A percentile compares a stretch with the other conserved stretches of the same genome.
phyloP scores from a whole-genome alignment of 2,113 vertebrate genomes.

The Axis porcinus region DNA sequence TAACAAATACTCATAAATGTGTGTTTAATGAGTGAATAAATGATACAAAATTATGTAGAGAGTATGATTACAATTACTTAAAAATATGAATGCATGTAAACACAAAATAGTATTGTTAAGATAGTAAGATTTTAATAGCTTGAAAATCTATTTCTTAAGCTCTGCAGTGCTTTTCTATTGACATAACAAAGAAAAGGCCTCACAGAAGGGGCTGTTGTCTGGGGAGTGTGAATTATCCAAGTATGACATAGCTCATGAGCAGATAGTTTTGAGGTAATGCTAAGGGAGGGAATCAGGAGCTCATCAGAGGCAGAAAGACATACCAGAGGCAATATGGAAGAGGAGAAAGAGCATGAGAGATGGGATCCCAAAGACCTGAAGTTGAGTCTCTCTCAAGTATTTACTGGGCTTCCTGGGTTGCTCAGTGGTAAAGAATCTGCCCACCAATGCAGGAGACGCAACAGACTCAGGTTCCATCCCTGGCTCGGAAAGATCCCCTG shows the following conservation, averaged over 20 bases:
- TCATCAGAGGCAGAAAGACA: neutral
- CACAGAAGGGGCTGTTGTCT: neutral
- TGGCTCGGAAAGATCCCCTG: neutral
- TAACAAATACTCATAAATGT: neutral
- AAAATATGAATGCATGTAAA: conserved; percentile 21
- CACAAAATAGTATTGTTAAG: neutral
- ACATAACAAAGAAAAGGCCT: neutral
- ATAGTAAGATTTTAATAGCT: neutral
- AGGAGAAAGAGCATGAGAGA: neutral
- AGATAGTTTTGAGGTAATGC: neutral
- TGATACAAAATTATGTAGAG: neutral
- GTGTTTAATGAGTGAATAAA: neutral
- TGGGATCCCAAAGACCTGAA: neutral
- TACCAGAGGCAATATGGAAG: neutral
- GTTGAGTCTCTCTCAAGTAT: neutral
- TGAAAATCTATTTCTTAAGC: neutral
- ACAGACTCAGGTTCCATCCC: neutral
- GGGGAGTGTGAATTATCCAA: neutral
- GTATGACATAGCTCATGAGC: neutral
- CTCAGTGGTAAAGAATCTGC: neutral
- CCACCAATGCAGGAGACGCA: neutral
- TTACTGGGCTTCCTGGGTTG: neutral
- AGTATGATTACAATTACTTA: neutral
- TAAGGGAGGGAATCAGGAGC: neutral
- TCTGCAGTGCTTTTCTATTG: neutral